Percentiles rank a stretch among this genome's conserved stretches.
Evolutionary conservation across 2,113 vertebrate species (phyloP).

Genomic region (Tautogolabrus adspersus): DNA sequence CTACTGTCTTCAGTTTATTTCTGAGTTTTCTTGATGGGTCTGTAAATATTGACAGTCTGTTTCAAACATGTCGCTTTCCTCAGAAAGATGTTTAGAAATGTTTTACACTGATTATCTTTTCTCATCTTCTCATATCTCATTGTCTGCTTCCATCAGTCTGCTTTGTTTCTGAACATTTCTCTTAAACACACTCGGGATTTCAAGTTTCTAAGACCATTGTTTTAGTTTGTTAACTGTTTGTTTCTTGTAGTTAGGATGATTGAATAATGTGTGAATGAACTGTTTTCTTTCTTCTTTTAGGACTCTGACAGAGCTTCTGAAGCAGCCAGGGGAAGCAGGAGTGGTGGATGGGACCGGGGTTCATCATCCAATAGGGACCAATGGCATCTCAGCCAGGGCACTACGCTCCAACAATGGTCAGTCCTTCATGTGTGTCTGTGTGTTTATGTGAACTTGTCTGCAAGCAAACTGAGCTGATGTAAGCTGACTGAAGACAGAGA

Average conservation of each 20-base stretch:
- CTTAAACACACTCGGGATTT: not conserved
- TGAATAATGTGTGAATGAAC: not conserved
- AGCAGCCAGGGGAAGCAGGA: conserved; percentile 82
- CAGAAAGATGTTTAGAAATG: conserved; percentile 5
- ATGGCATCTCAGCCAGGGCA: conserved; percentile 80
- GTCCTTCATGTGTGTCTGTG: conserved; percentile 22
- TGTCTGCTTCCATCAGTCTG: not conserved
- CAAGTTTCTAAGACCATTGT: not conserved
- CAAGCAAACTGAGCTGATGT: conserved; percentile 5
- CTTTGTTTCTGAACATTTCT: not conserved
- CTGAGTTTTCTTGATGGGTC: conserved; percentile 31
- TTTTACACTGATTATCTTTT: not conserved
- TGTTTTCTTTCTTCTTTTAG: conserved; percentile 58
- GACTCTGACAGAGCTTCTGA: conserved; percentile 82
- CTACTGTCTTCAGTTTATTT: conserved; percentile 30
- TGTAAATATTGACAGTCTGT: conserved; percentile 30
- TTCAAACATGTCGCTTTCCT: conserved; percentile 5
- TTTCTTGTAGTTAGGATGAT: conserved; percentile 1
- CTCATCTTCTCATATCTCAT: not conserved
- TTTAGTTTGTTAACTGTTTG: not conserved
- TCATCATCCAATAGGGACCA: conserved; percentile 82
- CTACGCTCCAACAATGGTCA: conserved; percentile 83
- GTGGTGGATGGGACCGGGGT: conserved; percentile 75
- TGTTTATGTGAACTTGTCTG: not conserved
- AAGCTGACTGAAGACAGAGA: not conserved